Percentiles rank a stretch among this genome's conserved stretches.
Evolutionary conservation across 1,140 invertebrate genomes (phyloP).

Genomic region (Pantala flavescens): DNA sequence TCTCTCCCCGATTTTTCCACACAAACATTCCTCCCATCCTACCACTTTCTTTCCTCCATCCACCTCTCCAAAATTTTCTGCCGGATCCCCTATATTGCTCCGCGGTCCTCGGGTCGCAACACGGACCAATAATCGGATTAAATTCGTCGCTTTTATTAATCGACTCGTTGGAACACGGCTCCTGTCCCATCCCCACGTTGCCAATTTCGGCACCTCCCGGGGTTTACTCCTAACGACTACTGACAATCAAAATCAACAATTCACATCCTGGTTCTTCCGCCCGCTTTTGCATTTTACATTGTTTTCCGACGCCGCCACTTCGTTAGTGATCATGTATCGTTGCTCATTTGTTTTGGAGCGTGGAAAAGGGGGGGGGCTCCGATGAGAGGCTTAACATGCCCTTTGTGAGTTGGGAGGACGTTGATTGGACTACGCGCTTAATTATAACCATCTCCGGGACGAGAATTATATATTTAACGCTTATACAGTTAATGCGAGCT

Average conservation of each 20-base stretch:
- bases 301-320: neutral
- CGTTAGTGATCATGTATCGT: conserved; percentile 2
- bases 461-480: neutral
- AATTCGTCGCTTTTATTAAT: conserved; percentile 10
- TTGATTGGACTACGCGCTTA: neutral
- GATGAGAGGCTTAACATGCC: conserved; percentile 1
- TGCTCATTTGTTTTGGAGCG: conserved; percentile 1
- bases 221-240: neutral
- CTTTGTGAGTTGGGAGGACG: conserved; percentile 7
- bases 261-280: conserved; percentile 7
- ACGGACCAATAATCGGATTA: conserved; percentile 9
- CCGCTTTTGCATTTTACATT: conserved; percentile 6
- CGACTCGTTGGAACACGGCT: neutral
- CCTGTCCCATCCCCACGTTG: neutral
- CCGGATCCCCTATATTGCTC: neutral
- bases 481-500: neutral
- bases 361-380: neutral
- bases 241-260: conserved; percentile 10
- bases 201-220: neutral
- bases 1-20: neutral
- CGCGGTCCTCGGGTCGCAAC: neutral
- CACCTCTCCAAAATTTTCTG: neutral
- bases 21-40: neutral
- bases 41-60: neutral
- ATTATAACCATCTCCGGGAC: neutral